Conservation (phyloP, 2,888 invertebrate species). For the Clanis bilineata region DNA sequence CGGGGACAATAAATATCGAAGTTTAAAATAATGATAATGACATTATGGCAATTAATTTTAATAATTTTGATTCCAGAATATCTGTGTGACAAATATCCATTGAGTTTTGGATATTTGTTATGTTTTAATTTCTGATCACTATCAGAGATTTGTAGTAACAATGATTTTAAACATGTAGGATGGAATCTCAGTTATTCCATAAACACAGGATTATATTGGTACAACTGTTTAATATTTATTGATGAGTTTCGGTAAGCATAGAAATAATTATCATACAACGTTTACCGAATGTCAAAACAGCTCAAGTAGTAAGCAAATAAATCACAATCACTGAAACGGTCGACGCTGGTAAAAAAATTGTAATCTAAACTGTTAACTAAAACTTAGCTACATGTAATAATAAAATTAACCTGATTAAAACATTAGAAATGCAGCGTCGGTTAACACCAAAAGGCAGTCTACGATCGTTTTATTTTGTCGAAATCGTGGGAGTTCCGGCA, state of each 20-base stretch:
- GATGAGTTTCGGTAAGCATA: too few species aligned
- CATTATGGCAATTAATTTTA: conserved; percentile 33
- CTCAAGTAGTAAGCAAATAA: too few species aligned
- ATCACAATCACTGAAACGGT: too few species aligned
- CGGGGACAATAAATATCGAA: conserved; percentile 53
- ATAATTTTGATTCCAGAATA: conserved; percentile 29
- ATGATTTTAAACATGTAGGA: background rate
- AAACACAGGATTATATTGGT: background rate
- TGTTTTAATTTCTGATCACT: background rate
- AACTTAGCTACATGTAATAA: background rate
- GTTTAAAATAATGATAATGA: conserved; percentile 49
- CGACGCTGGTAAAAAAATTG: too few species aligned
- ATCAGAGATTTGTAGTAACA: background rate
- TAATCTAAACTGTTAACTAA: too few species aligned
- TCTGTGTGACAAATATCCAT: background rate
- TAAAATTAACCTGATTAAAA: background rate
- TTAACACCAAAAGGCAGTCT: background rate
- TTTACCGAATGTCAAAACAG: too few species aligned
- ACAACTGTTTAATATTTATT: too few species aligned
- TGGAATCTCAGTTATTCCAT: background rate
- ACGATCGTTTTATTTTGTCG: background rate
- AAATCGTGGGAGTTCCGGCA: conserved; percentile 12
- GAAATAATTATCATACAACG: too few species aligned
- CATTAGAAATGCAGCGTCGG: background rate
- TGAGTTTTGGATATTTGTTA: background rate